Conservation (phyloP, 2,888 invertebrate genomes). For the Machimus rusticus region DNA sequence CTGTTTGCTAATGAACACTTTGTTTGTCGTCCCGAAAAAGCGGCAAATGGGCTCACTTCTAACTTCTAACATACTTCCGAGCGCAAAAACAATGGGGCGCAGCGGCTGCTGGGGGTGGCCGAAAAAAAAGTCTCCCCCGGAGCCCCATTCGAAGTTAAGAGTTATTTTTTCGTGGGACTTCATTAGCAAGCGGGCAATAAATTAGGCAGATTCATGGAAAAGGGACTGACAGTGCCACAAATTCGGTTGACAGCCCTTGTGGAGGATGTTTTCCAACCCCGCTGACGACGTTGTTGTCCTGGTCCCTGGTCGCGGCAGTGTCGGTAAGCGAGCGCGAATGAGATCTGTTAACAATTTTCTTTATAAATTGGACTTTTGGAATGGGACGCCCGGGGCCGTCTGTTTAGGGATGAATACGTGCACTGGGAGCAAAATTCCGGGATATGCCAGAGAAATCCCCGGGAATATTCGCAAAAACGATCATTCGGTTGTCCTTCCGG, state of each 20-base stretch:
- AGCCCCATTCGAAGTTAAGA: neutral
- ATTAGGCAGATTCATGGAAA: neutral
- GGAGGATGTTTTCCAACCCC: neutral
- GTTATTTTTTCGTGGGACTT: conserved; percentile 3
- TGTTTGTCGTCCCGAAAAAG: neutral
- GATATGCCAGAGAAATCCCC: neutral
- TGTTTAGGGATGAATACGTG: neutral
- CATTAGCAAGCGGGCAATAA: conserved; percentile 1
- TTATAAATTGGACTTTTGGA: neutral
- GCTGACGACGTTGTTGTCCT: neutral
- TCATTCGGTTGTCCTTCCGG: neutral
- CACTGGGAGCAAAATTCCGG: neutral
- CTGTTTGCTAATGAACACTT: neutral
- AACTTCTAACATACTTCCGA: neutral
- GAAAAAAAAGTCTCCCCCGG: no score
- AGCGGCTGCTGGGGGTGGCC: neutral
- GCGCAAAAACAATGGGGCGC: neutral
- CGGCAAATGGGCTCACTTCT: neutral
- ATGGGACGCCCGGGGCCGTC: neutral
- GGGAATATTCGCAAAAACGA: neutral
- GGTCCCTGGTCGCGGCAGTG: neutral
- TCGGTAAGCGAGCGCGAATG: neutral
- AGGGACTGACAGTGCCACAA: neutral
- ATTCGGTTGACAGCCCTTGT: neutral
- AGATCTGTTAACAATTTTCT: neutral